phyloP scores from a whole-genome alignment of 1,140 invertebrate genomes.

The Drosophila malerkotliana region DNA sequence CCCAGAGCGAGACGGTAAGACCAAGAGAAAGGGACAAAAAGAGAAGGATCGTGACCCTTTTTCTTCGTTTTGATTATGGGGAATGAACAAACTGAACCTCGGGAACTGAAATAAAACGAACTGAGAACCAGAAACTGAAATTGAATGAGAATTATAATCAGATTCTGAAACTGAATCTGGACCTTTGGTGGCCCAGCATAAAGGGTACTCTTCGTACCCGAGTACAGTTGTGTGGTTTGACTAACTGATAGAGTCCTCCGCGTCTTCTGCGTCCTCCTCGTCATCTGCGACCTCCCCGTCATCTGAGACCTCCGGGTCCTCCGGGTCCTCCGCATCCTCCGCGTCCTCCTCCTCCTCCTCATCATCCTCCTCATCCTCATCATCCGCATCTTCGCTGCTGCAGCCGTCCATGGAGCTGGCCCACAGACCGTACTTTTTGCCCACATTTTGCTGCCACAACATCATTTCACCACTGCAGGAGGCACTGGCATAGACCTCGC shows the following conservation, averaged over 20 bases:
- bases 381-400: not conserved
- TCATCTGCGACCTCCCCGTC: too few relatives aligned
- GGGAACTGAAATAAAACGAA: slow-evolving; percentile 2
- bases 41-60: slow-evolving; percentile 57
- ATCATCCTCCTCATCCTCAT: not conserved
- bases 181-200: not conserved
- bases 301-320: too few relatives aligned
- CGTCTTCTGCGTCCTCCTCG: not conserved
- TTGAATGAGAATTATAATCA: slow-evolving; percentile 10
- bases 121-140: not conserved
- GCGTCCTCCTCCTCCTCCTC: too few relatives aligned
- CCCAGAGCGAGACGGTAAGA: not conserved
- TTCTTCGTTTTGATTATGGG: slow-evolving; percentile 4
- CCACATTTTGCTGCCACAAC: slow-evolving; percentile 91
- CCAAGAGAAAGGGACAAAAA: not conserved
- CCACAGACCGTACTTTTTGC: slow-evolving; percentile 5
- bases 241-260: not conserved
- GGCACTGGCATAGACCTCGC: slow-evolving; percentile 93
- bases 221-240: slow-evolving; percentile 19
- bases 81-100: not conserved
- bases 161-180: not conserved
- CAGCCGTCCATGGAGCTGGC: not conserved
- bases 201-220: not conserved
- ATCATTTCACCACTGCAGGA: slow-evolving; percentile 97
- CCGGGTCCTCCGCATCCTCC: too few relatives aligned